Evolutionary conservation across 2,888 invertebrate genomes (phyloP).

Genomic region (Dione vanillae): DNA sequence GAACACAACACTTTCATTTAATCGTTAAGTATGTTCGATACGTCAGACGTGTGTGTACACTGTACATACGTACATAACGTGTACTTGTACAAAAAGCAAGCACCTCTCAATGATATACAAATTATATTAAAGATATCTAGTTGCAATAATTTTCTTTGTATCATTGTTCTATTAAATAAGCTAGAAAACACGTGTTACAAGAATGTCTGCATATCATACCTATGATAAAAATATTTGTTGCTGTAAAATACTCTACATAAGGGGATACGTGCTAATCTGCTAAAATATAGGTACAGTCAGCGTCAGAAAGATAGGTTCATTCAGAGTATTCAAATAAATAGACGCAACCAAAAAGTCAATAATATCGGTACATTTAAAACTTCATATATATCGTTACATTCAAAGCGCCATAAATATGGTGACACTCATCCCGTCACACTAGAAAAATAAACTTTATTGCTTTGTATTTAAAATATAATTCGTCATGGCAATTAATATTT

Average conservation of each 20-base stretch:
- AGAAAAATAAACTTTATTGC: too few relatives aligned
- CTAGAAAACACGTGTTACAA: background rate
- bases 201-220: background rate
- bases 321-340: too few relatives aligned
- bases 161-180: background rate
- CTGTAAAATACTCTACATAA: conserved; percentile 20
- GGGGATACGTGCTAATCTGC: conserved; percentile 38
- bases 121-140: background rate
- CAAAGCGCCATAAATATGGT: too few relatives aligned
- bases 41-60: background rate
- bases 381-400: too few relatives aligned
- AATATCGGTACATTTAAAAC: too few relatives aligned
- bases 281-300: conserved; percentile 22
- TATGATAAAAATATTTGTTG: conserved; percentile 28
- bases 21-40: conserved; percentile 12
- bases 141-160: background rate
- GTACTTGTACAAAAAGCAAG: too few relatives aligned
- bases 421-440: too few relatives aligned
- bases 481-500: too few relatives aligned
- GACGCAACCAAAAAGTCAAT: too few relatives aligned
- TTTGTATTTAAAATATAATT: too few relatives aligned
- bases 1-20: conserved; percentile 36
- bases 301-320: too few relatives aligned
- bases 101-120: too few relatives aligned
- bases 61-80: background rate